Evolutionary conservation across 2,888 invertebrate species (phyloP).

Genomic region (Disparrhopalites patrizii): DNA sequence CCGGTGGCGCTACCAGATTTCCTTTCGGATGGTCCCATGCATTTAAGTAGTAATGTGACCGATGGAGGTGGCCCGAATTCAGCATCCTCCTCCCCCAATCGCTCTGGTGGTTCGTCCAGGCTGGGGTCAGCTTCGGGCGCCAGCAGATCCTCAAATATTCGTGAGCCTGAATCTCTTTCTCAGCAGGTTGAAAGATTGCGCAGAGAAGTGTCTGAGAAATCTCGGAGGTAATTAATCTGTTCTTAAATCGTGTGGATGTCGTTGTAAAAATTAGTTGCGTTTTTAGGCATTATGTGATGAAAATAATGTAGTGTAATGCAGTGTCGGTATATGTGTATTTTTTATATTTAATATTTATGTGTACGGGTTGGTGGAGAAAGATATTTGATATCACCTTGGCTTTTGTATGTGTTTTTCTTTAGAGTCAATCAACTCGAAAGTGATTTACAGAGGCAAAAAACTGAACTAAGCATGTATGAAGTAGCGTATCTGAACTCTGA

Average conservation of each 20-base stretch:
- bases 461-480: conserved; percentile 31
- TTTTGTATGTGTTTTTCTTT: conserved; percentile 12
- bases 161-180: conserved; percentile 22
- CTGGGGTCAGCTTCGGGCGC: neutral
- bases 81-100: neutral
- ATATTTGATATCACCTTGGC: neutral
- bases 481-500: conserved; percentile 32
- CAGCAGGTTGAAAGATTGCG: conserved; percentile 39
- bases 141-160: neutral
- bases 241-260: neutral
- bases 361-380: neutral
- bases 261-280: neutral
- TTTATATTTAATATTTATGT: neutral
- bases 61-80: neutral
- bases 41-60: conserved; percentile 49
- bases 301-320: too few species aligned
- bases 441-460: conserved; percentile 35
- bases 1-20: conserved; percentile 61
- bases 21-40: conserved; percentile 65
- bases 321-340: neutral
- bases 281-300: neutral
- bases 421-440: conserved; percentile 40
- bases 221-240: conserved; percentile 34
- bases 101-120: neutral
- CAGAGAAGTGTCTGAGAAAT: conserved; percentile 39